A percentile compares a stretch with the other conserved stretches of the same genome.
Evolutionary conservation across 2,113 vertebrate species (phyloP).

Genomic region (Cathartes aura): DNA sequence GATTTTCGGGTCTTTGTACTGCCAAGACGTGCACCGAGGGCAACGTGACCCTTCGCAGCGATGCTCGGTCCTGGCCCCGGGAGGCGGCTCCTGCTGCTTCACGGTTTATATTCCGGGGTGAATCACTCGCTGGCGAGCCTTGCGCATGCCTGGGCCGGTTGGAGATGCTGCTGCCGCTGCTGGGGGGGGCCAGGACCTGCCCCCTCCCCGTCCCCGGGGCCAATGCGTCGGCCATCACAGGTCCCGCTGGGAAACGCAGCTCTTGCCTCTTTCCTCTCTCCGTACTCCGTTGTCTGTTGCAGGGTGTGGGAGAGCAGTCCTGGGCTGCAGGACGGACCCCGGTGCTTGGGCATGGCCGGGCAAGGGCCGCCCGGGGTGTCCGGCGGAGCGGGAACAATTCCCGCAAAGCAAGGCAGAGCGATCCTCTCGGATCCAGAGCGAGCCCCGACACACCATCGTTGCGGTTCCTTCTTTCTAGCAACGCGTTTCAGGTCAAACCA

Average conservation of each 20-base stretch:
- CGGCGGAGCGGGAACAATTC: background rate
- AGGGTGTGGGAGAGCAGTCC: background rate
- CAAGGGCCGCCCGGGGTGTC: background rate
- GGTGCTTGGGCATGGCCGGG: background rate
- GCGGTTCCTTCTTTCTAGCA: background rate
- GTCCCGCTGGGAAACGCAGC: background rate
- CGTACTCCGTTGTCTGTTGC: fast-evolving
- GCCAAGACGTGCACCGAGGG: background rate
- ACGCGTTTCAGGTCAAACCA: background rate
- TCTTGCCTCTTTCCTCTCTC: background rate
- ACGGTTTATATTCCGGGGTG: fast-evolving
- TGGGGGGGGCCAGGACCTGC: background rate
- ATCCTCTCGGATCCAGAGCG: no score
- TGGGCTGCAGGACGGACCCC: background rate
- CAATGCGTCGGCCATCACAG: fast-evolving
- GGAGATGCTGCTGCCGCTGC: background rate
- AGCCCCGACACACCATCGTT: background rate
- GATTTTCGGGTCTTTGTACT: background rate
- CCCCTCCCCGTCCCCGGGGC: background rate
- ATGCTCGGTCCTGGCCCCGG: background rate
- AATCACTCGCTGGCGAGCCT: fast-evolving
- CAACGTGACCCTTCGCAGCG: background rate
- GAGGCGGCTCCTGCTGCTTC: background rate
- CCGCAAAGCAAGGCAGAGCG: background rate
- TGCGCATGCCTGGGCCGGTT: fast-evolving